phyloP scores from a whole-genome alignment of 2,888 invertebrate species.

The Ceramica pisi region DNA sequence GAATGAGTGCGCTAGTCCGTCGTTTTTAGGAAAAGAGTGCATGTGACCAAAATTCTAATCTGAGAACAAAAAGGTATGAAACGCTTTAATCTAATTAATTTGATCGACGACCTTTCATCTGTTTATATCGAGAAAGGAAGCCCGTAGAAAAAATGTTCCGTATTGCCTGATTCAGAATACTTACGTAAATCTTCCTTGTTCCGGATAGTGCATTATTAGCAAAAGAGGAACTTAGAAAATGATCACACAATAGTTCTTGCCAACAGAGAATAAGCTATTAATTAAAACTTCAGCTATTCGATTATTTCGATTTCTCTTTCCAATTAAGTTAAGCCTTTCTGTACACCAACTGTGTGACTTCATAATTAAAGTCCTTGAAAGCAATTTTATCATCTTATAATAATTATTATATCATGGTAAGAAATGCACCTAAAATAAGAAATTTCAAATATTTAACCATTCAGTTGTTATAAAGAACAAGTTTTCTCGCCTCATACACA shows the following conservation, averaged over 20 bases:
- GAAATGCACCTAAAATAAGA: not conserved
- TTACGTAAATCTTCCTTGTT: not conserved
- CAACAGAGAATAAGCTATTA: constrained; percentile 4
- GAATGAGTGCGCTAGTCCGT: not conserved
- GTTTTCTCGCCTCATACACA: no score
- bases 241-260: not conserved
- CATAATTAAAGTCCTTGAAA: constrained; percentile 1
- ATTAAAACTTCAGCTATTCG: not conserved
- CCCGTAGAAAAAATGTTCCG: not conserved
- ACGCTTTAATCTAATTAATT: no score
- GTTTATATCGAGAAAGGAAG: not conserved
- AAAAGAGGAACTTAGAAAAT: not conserved
- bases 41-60: not conserved
- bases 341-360: not conserved
- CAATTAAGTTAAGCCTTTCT: constrained; percentile 13
- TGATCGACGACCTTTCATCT: no score
- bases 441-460: not conserved
- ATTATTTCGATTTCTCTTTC: not conserved
- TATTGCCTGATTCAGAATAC: not conserved
- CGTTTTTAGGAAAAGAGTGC: not conserved
- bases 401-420: not conserved
- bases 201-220: no score
- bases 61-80: no score
- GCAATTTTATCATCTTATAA: constrained; percentile 17
- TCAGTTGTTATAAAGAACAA: not conserved